phyloP scores from a whole-genome alignment of 2,888 invertebrate species.

The Ectropis crepuscularia region DNA sequence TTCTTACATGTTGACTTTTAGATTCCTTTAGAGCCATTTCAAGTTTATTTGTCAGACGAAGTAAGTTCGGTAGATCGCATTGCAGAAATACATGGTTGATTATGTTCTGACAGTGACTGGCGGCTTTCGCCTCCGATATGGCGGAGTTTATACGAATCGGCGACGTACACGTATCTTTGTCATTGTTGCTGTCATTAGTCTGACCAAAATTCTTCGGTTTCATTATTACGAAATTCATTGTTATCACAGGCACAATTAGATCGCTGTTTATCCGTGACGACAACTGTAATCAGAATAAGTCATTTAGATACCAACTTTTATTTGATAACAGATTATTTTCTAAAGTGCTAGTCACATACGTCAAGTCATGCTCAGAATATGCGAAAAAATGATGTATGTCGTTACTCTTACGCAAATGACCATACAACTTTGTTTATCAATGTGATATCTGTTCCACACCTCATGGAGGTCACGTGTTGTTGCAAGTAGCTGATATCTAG shows the following conservation, averaged over 20 bases:
- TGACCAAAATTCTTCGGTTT: constrained; percentile 66
- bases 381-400: background rate
- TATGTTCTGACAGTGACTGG: constrained; percentile 74
- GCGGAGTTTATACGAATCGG: constrained; percentile 55
- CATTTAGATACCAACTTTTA: background rate
- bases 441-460: background rate
- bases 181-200: constrained; percentile 38
- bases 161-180: constrained; percentile 38
- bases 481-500: too few relatives aligned
- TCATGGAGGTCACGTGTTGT: too few relatives aligned
- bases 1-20: constrained; percentile 83
- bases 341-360: background rate
- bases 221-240: constrained; percentile 71
- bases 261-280: constrained; percentile 61
- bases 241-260: constrained; percentile 68
- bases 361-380: constrained; percentile 2
- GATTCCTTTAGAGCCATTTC: constrained; percentile 85
- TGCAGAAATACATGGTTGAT: constrained; percentile 74
- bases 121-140: constrained; percentile 71
- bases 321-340: background rate
- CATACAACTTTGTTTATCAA: background rate
- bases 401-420: background rate
- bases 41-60: constrained; percentile 80
- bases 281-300: constrained; percentile 56
- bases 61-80: constrained; percentile 83